Base-by-base conservation (phyloP, 92 coral and sea anemone genomes). In the Epizoanthus scotinus region DNA sequence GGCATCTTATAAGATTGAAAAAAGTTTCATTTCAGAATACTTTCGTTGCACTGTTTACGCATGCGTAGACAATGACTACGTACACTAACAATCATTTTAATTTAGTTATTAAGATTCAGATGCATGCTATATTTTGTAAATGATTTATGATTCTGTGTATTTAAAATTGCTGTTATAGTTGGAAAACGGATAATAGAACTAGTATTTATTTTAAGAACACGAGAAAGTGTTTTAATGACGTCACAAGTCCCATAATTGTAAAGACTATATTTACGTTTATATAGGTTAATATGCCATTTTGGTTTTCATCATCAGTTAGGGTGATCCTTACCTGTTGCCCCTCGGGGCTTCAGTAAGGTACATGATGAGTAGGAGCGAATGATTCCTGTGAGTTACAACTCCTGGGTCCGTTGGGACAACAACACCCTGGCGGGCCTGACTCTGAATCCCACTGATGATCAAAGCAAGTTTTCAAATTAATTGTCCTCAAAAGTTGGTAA, bases 261-360 rank as follows among this genome's bases (percentile, higher is more conserved):
- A 59, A 19, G 50, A 47, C 7, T n/a, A 12, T 14, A 0, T 3
- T 21, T 20, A 58, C 34, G 66, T 6, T 47, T 84, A 66, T 77
- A 36, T n/a, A 0, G 0, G 12, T 17, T 20, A 3, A 28, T 17
- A 55, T 19, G 34, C 5, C 0, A 0, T 3, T 0, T 8, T 0
- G 0, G 5, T 25, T 10, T 20, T 18, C 59, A 87, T 91, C 95
- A 91, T 89, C 92, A 94, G 98, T 73, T 81, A 83, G 94, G 98
- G 97, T 92, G 92, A 94, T 94, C 98, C 98, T 94, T 92, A 92
- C 97, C 98, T 94, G 98, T 86, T 28, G 94, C 93, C 98, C 91
- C 25, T 36, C 81, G 89, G 91, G 98, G 93, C 94, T 75, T 85
- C 97, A 92, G 98, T 91, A 85, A 94, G 98, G 98, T 74, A 87